Evolutionary conservation across 2,113 vertebrate genomes (phyloP), one percentile per base, ranked within the genome.

Genomic region (Anas platyrhynchos): DNA sequence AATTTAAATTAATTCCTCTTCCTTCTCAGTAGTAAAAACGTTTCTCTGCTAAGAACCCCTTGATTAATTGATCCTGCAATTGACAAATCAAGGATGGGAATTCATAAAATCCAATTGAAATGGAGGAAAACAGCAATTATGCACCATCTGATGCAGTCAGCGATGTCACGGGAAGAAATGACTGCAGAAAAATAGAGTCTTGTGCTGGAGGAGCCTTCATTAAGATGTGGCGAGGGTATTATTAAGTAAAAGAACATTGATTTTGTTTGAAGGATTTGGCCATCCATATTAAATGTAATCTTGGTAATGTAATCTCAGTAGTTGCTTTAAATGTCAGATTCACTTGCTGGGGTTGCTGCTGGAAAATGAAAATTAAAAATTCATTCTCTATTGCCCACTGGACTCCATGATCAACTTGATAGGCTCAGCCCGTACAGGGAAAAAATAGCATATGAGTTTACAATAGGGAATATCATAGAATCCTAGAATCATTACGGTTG

Each of bases 31-130:
- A 95, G 88, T 86, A 93, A 91, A 91, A 89, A 82, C 75, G 27
- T 71, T 96, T 96, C 75, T 95, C 31, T 78, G 83, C 74, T 91
- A 87, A 95, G 78, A 93, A 54, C 36, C 52, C 74, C 84, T 88
- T 94, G 94, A 97, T 95, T 94, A 94, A 96, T 97, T 92, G 95
- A 96, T 96, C 80, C 2, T 1, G 81, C 68, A 88, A 94, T 91
- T 92, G 96, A 95, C 89, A 75, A 94, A 97, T 97, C 91, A 89
- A 95, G 94, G 91, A 89, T 86, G 68, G 78, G 90, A 83, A 96
- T 0, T 12, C 80, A 94, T 86, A 88, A 95, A 95, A 95, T 86
- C 67, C 83, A 96, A 95, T 92, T 89, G 90, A 93, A 97, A 94
- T 13, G 52, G 81, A 91, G 90, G 72, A 83, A 74, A 86, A 92